phyloP scores from a whole-genome alignment of 2,888 invertebrate species.

The Luffia ferchaultella region DNA sequence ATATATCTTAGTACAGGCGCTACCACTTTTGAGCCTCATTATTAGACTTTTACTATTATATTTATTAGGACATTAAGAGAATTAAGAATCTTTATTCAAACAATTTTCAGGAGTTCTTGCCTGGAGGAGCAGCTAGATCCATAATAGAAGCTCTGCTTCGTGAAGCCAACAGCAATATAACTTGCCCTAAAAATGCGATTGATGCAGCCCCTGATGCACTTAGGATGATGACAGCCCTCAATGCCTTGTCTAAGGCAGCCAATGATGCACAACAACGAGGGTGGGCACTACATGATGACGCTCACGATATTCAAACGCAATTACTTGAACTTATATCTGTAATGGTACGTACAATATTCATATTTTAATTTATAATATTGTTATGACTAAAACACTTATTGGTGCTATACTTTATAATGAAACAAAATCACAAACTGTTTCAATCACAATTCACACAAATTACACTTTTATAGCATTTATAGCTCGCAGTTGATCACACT shows the following conservation, averaged over 20 bases:
- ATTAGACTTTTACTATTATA: no score
- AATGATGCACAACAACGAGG: slow-evolving; percentile 95
- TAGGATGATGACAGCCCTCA: slow-evolving; percentile 82
- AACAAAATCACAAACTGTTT: no score
- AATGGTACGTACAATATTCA: slow-evolving; percentile 63
- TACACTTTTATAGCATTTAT: no score
- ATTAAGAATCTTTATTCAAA: no score
- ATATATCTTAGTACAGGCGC: no score
- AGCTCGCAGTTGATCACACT: no score
- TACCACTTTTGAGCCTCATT: no score
- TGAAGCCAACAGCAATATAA: slow-evolving; percentile 54
- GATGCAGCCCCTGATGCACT: slow-evolving; percentile 87
- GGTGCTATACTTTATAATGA: no score
- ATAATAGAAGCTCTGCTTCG: slow-evolving; percentile 54
- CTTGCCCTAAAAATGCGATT: slow-evolving; percentile 69
- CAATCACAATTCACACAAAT: no score
- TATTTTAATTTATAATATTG: not conserved
- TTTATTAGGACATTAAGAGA: no score
- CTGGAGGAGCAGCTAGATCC: slow-evolving; percentile 53
- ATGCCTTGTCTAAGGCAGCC: slow-evolving; percentile 86
- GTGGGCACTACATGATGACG: slow-evolving; percentile 96
- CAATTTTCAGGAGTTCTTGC: slow-evolving; percentile 45
- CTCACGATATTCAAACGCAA: slow-evolving; percentile 86
- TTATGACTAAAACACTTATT: no score
- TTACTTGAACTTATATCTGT: slow-evolving; percentile 84